phyloP scores from a whole-genome alignment of 2,797 vertebrate genomes.

The Peromyscus attwateri region DNA sequence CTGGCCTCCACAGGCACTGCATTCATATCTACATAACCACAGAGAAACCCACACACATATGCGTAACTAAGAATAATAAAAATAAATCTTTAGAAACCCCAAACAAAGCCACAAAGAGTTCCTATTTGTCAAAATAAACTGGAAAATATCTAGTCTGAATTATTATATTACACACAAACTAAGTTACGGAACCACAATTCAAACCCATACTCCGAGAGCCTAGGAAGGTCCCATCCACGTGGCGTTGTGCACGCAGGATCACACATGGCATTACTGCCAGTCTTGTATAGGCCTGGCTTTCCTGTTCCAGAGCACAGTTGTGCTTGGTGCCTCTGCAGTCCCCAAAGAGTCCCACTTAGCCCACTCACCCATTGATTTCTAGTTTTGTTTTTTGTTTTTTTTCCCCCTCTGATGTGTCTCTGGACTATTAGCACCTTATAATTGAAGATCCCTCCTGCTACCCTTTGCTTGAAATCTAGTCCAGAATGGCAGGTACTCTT shows the following conservation, averaged over 20 bases:
- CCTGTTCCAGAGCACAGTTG: fast-evolving
- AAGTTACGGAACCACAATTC: neutral
- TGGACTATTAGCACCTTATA: neutral
- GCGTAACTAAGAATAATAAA: neutral
- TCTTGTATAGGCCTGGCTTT: neutral
- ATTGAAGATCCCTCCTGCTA: neutral
- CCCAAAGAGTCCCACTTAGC: neutral
- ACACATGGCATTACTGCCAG: too few relatives aligned
- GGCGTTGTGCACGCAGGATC: neutral
- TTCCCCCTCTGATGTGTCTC: neutral
- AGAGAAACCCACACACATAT: neutral
- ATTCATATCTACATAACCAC: neutral
- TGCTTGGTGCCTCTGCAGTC: fast-evolving
- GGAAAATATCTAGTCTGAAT: neutral
- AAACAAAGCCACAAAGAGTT: slow-evolving; percentile 4
- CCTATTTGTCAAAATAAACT: slow-evolving; percentile 62
- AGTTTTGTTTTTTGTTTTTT: neutral
- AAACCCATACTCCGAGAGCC: neutral
- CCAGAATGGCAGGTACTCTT: neutral
- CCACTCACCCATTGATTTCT: neutral
- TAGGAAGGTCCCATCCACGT: fast-evolving
- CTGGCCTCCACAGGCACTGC: neutral
- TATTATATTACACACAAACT: neutral
- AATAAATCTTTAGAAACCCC: neutral
- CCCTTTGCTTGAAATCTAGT: slow-evolving; percentile 16